These are phyloP conservation scores for Apodemia duryi DNA, from an alignment of 2,888 invertebrate species.

Conservation along the genomic window DNA sequence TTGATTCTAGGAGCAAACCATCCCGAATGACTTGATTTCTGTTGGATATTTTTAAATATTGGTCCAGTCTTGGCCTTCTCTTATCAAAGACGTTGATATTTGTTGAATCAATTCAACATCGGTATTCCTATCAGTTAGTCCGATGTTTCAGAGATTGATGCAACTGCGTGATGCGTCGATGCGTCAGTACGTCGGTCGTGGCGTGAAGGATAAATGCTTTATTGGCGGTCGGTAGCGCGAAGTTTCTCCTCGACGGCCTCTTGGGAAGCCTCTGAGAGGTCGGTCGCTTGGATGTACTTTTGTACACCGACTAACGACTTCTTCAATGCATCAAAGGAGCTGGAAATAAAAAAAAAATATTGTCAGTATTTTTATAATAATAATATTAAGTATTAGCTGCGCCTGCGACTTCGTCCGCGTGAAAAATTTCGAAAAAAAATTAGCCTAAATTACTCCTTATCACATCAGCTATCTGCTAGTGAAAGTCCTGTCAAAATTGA, in stretches of 20 bases:
- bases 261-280: slow-evolving; percentile 95
- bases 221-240: slow-evolving; percentile 96
- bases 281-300: slow-evolving; percentile 98
- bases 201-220: slow-evolving; percentile 54
- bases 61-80: neutral
- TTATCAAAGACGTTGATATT: neutral
- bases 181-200: slow-evolving; percentile 39
- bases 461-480: no score
- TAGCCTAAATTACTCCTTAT: no score
- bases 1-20: no score
- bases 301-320: slow-evolving; percentile 97
- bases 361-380: neutral
- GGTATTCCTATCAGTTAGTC: neutral
- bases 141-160: slow-evolving; percentile 12
- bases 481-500: no score
- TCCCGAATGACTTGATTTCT: neutral
- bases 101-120: neutral
- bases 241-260: slow-evolving; percentile 96
- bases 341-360: slow-evolving; percentile 48
- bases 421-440: no score
- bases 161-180: slow-evolving; percentile 12
- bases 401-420: no score
- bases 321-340: slow-evolving; percentile 98
- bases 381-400: no score
- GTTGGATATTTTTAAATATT: neutral